Evolutionary conservation across 2,888 invertebrate species (phyloP), one percentile per base, ranked within the genome.

Genomic region (Idaea aversata): DNA sequence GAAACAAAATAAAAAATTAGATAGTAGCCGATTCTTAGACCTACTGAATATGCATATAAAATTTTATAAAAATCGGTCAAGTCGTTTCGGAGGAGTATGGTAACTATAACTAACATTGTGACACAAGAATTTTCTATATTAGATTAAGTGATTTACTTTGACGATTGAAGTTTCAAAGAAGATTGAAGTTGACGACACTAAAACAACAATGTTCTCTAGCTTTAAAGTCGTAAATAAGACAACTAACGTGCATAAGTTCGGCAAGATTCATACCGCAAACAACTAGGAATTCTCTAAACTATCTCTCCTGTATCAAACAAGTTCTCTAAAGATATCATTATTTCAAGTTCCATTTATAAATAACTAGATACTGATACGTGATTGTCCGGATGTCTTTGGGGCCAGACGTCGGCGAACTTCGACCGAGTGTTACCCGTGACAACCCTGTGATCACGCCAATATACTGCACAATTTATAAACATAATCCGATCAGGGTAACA

Each of bases 401-500:
- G 75, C 69, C 71, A 71, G 84, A 80, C 85, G 87, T 84, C 86
- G 87, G 82, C 82, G 74, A 88, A 88, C 81, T 87, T 86, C 77
- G 80, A 74, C 81, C 78, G 77, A 76, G 73, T 75, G 79, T 76
- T 79, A 79, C 83, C 78, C 88, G 88, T 89, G 88, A 85, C 88
- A 86, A 85, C 78, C 79, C 75, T 73, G 81, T 89, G 89, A 90
- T 90, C 88, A 88, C 84, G 88, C 89, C 86, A 89, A 90, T 90
- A 88, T 85, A 70, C 68, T 67, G 61, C 65, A 63, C 66, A 69
- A 58, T 58, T 70, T 69, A 64, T 61, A 25, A 34, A 5, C 64
- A 35, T 65, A 61, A 6, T 15, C n/a, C 5, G 25, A 7, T n/a
- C 61, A 36, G 0, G 4, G 36, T 5, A 78, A 65, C 68, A 47